Evolutionary conservation across 2,888 invertebrate genomes (phyloP), one percentile per base, ranked within the genome.

Genomic region (Spodoptera exigua): DNA sequence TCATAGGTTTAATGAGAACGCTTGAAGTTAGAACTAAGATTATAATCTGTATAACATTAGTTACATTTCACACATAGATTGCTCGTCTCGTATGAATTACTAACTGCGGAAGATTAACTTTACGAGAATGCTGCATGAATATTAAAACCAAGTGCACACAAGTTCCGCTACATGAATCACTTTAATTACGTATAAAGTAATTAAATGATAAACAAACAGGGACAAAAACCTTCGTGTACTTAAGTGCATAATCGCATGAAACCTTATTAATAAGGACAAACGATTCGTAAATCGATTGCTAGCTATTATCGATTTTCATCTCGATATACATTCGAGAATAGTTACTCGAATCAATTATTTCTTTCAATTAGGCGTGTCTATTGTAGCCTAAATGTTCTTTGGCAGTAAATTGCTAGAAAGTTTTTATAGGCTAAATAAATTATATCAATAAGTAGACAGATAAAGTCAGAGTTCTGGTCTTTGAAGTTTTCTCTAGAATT

Each of bases 301-400:
- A 67, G 54, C 72, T 68, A 73, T 73, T 51, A 5, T 52, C 16
- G n/a, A 40, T 55, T 49, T 61, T 61, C 54, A 72, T 75, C 68
- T 66, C 68, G 76, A 66, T 66, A 78, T 62, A 34, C 12, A 47
- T 27, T 61, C 61, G n/a, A 72, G 62, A 54, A 57, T 53, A 56
- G 77, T 76, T 77, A 73, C 78, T 62, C 79, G 68, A 86, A 88
- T 86, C 81, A 78, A 86, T 88, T 87, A 76, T 82, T 78, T 78
- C 71, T 67, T 56, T 75, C 74, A 82, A 86, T 85, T 79, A 80
- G 3, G 11, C 3, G 7, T 9, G n/a, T n/a, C n/a, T n/a, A 27
- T 27, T 27, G 27, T 27, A 9, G 27, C 27, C 27, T 27, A 27
- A 27, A 27, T 27, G 7, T 7, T 27, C 7, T 7, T 27, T 27